Evolutionary conservation across 2,113 vertebrate species (phyloP).

Genomic region (Romanogobio albipinnatus): DNA sequence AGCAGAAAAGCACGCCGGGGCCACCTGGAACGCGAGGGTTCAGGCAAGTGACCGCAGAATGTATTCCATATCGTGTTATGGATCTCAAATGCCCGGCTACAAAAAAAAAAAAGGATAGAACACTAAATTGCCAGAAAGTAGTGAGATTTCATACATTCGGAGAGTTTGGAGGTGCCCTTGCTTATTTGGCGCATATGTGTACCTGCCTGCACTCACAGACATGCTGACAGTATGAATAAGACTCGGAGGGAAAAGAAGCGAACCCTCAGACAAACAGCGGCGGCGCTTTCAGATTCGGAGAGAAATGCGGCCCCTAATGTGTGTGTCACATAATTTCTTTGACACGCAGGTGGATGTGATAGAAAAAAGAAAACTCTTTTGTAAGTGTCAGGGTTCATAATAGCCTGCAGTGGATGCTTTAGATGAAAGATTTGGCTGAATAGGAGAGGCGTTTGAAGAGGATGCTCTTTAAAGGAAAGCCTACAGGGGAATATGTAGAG

Average conservation of each 20-base stretch:
- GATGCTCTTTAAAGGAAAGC: slow-evolving; percentile 50
- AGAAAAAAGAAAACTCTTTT: slow-evolving; percentile 25
- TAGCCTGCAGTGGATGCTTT: slow-evolving; percentile 47
- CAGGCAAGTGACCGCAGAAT: slow-evolving; percentile 46
- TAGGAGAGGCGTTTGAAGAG: slow-evolving; percentile 40
- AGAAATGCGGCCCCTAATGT: slow-evolving; percentile 36
- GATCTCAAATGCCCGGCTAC: slow-evolving; percentile 51
- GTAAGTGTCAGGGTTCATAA: slow-evolving; percentile 39
- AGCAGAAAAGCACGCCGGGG: slow-evolving; percentile 59
- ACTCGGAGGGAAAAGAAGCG: slow-evolving; percentile 14
- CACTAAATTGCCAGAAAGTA: slow-evolving; percentile 43
- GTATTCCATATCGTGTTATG: slow-evolving; percentile 55
- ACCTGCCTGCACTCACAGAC: slow-evolving; percentile 40
- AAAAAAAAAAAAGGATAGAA: slow-evolving; percentile 21
- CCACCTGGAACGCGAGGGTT: slow-evolving; percentile 56
- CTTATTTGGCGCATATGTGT: slow-evolving; percentile 36
- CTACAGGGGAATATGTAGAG: slow-evolving; percentile 48
- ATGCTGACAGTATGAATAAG: slow-evolving; percentile 32
- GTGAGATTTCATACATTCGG: slow-evolving; percentile 46
- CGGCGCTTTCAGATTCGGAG: slow-evolving; percentile 24
- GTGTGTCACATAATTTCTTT: slow-evolving; percentile 46
- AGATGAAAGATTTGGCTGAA: slow-evolving; percentile 46
- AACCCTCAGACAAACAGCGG: slow-evolving; percentile 36
- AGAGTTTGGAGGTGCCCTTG: slow-evolving; percentile 36
- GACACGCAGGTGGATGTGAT: slow-evolving; percentile 40